Conservation (phyloP, 1,140 invertebrate species). For the Meloidogyne floridensis region DNA sequence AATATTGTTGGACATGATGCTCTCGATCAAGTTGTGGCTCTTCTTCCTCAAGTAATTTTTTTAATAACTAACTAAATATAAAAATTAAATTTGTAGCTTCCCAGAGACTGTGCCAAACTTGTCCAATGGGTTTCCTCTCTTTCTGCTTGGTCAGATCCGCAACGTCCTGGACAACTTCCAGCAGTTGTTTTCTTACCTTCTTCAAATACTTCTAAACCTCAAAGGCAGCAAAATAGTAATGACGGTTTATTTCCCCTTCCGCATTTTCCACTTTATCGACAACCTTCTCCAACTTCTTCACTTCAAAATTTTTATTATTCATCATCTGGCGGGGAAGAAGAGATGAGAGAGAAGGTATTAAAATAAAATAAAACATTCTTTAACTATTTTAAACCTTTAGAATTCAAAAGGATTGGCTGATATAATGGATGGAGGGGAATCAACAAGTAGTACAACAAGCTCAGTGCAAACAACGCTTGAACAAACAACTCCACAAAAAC, state of each 20-base stretch:
- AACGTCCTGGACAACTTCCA: not conserved
- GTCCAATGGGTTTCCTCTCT: conserved; percentile 48
- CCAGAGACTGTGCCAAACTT: conserved; percentile 42
- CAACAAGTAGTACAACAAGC: conserved; percentile 26
- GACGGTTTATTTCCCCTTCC: conserved; percentile 14
- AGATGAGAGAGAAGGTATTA: not conserved
- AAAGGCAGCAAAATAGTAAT: not conserved
- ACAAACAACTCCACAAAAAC: not conserved
- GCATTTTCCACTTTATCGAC: conserved; percentile 5
- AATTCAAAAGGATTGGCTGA: conserved; percentile 8
- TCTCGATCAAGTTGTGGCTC: conserved; percentile 43
- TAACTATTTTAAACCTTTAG: not conserved
- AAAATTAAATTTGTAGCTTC: conserved; percentile 31
- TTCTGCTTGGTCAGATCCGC: conserved; percentile 9
- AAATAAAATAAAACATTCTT: not conserved
- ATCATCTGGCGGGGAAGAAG: conserved; percentile 17
- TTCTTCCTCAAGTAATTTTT: conserved; percentile 31
- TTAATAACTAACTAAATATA: not conserved
- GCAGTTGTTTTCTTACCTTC: conserved; percentile 12
- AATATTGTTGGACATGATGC: conserved; percentile 29
- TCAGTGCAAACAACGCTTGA: not conserved
- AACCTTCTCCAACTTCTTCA: conserved; percentile 24
- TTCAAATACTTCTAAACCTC: not conserved
- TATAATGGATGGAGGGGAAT: conserved; percentile 28
- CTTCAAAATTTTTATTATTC: conserved; percentile 29